Evolutionary conservation across 2,888 invertebrate species (phyloP), one percentile per base, ranked within the genome.

Genomic region (Tetragonula carbonaria): DNA sequence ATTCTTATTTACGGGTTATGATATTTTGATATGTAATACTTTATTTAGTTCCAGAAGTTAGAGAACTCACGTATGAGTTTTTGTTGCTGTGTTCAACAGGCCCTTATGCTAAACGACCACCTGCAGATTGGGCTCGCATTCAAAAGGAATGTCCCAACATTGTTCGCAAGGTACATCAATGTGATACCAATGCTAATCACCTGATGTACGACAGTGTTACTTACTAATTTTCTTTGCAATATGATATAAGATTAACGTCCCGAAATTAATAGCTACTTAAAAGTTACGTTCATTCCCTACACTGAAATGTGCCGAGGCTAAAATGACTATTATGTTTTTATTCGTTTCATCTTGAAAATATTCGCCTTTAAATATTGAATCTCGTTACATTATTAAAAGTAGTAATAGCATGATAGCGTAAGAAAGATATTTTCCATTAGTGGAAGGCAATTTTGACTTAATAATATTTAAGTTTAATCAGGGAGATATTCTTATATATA

Each of bases 61-160:
- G 92, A 86, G 94, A 93, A 87, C 92, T 94, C 86, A 93, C 94
- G 38, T 94, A 94, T 85, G 95, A 95, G 91, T 95, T 95, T 92
- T 92, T 96, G 88, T 95, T 96, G 84, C 94, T 95, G 74, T 95
- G 96, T 92, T 95, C 96, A 76, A 95, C 95, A 93, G 96, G 96
- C 74, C 96, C 96, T 51, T 95, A 95, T 74, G 95, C 96, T 88
- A 94, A 95, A 86, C 92, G 94, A 68, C 94, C 95, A 73, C 96
- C 96, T 53, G 92, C 92, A 68, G 95, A 96, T 90, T 95, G 96
- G 95, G 95, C 95, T 74, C 94, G 95, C 76, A 95, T 96, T 89
- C 94, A 95, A 72, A 94, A 94, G 87, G 95, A 95, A 83, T 95
- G 95, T 92, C 96, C 96, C 23, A 93, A 92, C 87, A 94, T 96